Conservation (phyloP, 2,888 invertebrate genomes). For the Monochamus alternatus region DNA sequence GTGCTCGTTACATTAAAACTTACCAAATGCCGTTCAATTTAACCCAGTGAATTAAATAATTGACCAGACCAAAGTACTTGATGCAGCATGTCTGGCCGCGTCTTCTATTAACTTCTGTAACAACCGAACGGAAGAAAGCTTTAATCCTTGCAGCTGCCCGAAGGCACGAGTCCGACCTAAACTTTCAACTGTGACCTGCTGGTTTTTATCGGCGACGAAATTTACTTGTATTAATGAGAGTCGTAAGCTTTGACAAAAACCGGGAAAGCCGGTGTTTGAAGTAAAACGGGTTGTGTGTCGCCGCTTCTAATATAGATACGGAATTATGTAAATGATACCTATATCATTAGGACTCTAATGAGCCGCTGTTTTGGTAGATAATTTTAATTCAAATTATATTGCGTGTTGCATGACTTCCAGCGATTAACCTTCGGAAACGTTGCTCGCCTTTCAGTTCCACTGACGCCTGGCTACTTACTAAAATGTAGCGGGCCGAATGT, state of each 20-base stretch:
- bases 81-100: slow-evolving; percentile 40
- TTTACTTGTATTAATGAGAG: slow-evolving; percentile 19
- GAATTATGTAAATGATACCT: slow-evolving; percentile 4
- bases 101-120: slow-evolving; percentile 47
- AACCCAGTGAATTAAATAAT: slow-evolving; percentile 67
- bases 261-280: not conserved
- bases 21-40: slow-evolving; percentile 69
- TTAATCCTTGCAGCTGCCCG: slow-evolving; percentile 48
- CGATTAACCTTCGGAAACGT: slow-evolving; percentile 4
- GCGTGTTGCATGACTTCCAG: not conserved
- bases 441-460: not conserved
- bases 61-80: slow-evolving; percentile 57
- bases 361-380: slow-evolving; percentile 4
- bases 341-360: slow-evolving; percentile 10
- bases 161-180: slow-evolving; percentile 51
- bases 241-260: not conserved
- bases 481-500: too few relatives aligned
- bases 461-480: not conserved
- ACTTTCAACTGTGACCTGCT: slow-evolving; percentile 46
- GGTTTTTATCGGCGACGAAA: slow-evolving; percentile 50
- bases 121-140: slow-evolving; percentile 51
- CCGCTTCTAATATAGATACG: slow-evolving; percentile 4
- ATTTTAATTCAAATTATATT: slow-evolving; percentile 11
- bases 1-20: slow-evolving; percentile 68
- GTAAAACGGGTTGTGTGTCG: slow-evolving; percentile 11